Evolutionary conservation across 2,113 vertebrate genomes (phyloP).

Genomic region (Nymphicus hollandicus): DNA sequence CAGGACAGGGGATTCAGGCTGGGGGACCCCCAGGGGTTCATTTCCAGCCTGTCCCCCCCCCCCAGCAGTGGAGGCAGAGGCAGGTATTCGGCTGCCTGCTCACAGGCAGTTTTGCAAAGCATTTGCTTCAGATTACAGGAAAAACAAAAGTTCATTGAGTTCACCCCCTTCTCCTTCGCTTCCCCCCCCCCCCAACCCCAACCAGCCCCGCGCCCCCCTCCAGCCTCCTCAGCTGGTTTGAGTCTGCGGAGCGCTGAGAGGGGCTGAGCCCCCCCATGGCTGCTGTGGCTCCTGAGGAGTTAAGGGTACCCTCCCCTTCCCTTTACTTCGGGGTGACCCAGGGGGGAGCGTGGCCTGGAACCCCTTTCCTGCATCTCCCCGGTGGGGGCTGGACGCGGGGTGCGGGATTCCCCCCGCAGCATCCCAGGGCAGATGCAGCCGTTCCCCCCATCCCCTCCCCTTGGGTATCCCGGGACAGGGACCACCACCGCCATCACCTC

Average conservation of each 20-base stretch:
- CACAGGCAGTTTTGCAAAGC: neutral
- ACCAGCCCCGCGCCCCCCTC: neutral
- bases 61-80: neutral
- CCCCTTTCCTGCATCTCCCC: neutral
- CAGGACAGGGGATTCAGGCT: neutral
- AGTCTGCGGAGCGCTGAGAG: neutral
- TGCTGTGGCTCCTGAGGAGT: neutral
- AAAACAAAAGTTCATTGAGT: conserved; percentile 10
- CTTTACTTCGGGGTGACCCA: neutral
- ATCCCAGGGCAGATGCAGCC: too few species aligned
- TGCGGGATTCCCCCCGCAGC: neutral
- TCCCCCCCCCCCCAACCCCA: neutral
- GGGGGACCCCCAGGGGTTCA: neutral
- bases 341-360: neutral
- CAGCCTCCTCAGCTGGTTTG: neutral
- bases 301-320: too few species aligned
- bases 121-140: conserved; percentile 2
- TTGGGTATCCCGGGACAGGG: neutral
- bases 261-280: neutral
- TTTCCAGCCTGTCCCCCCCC: too few species aligned
- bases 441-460: too few species aligned
- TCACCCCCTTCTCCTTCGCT: neutral
- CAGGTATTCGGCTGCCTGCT: neutral
- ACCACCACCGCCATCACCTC: neutral
- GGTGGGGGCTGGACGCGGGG: neutral